Evolutionary conservation across 2,797 vertebrate genomes (phyloP), one percentile per base, ranked within the genome.

Genomic region (Pantherophis vulpinus): DNA sequence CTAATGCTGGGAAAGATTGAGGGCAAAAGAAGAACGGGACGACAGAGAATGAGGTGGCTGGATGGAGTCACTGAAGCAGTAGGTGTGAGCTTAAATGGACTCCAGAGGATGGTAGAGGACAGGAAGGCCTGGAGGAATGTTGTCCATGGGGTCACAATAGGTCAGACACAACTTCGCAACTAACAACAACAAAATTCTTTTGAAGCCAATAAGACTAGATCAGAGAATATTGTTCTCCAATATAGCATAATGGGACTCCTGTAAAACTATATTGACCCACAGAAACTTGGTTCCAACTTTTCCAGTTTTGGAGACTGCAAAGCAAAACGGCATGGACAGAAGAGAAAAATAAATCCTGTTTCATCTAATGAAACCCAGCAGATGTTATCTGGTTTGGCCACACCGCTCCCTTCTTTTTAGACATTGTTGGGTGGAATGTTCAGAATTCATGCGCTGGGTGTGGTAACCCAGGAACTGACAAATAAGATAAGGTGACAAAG

Each of bases 271-370:
- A 7, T 4, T 42, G 54, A 42, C 86, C 25, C 4, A 86, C 29
- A 90, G 59, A 66, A 86, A 63, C 32, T 37, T 25, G 12, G 7
- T 54, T 83, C 37, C 4, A 29, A 87, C 86, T 32, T 51, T n/a
- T 86, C 42, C 60, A 63, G 54, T 90, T 89, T 74, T 16, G 91
- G 66, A 91, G 6, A 93, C 16, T 87, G 70, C n/a, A 86, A 91
- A 60, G 12, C 16, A 42, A 23, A 12, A 93, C 12, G 1, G 37
- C 20, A 88, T 70, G 54, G 58, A 55, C 2, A 79, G 47, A 29
- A 42, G 23, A 37, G 27, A 58, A 29, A 83, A 59, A 83, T 12
- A 11, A 86, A 51, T 56, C 51, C 10, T 20, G 13, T 14, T 51
- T 86, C 29, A 6, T 59, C 23, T 13, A 56, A 37, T 25, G 25